A percentile compares a stretch with the other conserved stretches of the same genome.
Evolutionary conservation across 2,113 vertebrate genomes (phyloP).

Genomic region (Phaethornis superciliosus): DNA sequence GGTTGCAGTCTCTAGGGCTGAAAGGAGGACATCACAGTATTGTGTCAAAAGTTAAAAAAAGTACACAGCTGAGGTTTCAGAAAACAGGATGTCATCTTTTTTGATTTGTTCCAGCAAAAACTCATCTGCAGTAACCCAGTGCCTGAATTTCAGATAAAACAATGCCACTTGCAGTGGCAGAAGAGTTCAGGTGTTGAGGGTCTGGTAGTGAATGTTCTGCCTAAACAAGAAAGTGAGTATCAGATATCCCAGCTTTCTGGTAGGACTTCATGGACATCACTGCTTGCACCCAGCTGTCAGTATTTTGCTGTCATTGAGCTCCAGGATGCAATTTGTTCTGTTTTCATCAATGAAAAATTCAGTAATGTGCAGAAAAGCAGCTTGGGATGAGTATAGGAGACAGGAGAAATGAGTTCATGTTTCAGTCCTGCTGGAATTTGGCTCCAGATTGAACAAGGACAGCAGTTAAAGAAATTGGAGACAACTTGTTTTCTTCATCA

Average conservation of each 20-base stretch:
- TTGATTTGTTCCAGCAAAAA: not conserved
- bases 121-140: not conserved
- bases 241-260: not conserved
- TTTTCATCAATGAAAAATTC: not conserved
- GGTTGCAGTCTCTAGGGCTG: not conserved
- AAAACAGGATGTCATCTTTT: not conserved
- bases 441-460: not conserved
- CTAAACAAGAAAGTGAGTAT: not conserved
- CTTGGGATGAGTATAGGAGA: not conserved
- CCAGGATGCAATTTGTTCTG: not conserved
- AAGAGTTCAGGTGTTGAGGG: not conserved
- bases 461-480: not conserved
- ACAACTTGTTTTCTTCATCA: not conserved
- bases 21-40: not conserved
- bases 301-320: not conserved
- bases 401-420: rapidly evolving
- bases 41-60: not conserved
- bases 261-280: not conserved
- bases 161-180: not conserved
- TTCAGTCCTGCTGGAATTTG: not conserved
- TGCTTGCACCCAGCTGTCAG: not conserved
- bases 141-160: not conserved
- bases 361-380: not conserved
- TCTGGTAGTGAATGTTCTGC: not conserved
- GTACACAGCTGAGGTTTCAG: not conserved